These are phyloP conservation scores for Orthosia cruda DNA, from an alignment of 2,888 invertebrate species.

Conservation along the genomic window DNA sequence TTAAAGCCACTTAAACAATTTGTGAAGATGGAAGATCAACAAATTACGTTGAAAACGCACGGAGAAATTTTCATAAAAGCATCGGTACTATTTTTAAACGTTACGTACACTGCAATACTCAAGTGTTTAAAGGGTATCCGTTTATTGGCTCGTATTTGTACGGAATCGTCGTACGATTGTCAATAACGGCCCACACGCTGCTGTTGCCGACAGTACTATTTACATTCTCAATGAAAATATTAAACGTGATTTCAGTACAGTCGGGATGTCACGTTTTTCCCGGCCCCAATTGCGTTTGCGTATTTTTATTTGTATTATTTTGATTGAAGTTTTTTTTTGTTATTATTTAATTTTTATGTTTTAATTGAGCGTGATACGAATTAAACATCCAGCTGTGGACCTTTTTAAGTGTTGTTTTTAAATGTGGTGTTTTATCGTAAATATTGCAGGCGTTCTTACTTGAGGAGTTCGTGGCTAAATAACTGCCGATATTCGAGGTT, in stretches of 20 bases:
- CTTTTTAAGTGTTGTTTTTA: background rate
- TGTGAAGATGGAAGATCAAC: slow-evolving; percentile 40
- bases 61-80: slow-evolving; percentile 27
- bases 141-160: slow-evolving; percentile 60
- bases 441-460: too few species aligned
- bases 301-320: slow-evolving; percentile 36
- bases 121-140: slow-evolving; percentile 44
- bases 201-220: slow-evolving; percentile 68
- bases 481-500: too few species aligned
- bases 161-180: slow-evolving; percentile 61
- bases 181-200: slow-evolving; percentile 65
- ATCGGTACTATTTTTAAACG: slow-evolving; percentile 50
- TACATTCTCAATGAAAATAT: slow-evolving; percentile 65
- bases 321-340: slow-evolving; percentile 5
- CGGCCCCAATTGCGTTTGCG: slow-evolving; percentile 35
- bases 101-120: slow-evolving; percentile 29
- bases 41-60: slow-evolving; percentile 38
- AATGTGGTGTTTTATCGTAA: background rate
- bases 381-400: background rate
- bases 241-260: slow-evolving; percentile 67
- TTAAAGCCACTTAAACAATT: slow-evolving; percentile 55
- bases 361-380: background rate
- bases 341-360: background rate
- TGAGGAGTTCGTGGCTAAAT: too few species aligned
- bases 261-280: slow-evolving; percentile 60